A percentile compares a stretch with the other conserved stretches of the same genome.
These are phyloP conservation scores for Struthidea cinerea DNA, from an alignment of 2,113 vertebrate genomes.

Conservation along the genomic window DNA sequence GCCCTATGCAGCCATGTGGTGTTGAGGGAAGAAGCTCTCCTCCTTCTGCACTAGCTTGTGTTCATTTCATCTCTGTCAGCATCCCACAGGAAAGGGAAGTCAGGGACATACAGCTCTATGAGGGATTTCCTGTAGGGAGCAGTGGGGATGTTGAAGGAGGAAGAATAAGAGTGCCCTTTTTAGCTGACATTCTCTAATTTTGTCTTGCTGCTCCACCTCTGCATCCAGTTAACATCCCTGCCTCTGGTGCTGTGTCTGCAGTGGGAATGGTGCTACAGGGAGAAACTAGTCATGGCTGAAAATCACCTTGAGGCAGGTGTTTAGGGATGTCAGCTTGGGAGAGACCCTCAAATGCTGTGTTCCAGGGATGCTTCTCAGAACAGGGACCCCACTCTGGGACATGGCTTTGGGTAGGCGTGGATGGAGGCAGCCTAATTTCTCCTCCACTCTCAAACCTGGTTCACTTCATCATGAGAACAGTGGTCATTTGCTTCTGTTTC, in stretches of 20 bases:
- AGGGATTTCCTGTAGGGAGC: neutral
- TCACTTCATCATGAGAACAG: neutral
- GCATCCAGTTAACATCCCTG: neutral
- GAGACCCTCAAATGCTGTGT: accelerated
- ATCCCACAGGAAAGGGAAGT: neutral
- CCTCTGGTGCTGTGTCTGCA: neutral
- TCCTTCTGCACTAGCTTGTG: neutral
- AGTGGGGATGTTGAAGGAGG: neutral
- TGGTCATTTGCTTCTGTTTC: neutral
- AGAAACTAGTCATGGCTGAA: neutral
- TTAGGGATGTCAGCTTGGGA: accelerated
- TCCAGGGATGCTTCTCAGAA: neutral
- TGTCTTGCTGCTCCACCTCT: neutral
- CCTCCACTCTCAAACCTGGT: neutral
- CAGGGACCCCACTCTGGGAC: accelerated
- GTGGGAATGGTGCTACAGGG: neutral
- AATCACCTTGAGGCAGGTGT: accelerated
- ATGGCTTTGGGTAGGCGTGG: neutral
- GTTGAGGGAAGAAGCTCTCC: neutral
- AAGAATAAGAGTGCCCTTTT: neutral
- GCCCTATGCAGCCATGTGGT: neutral
- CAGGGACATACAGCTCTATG: neutral
- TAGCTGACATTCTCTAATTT: neutral
- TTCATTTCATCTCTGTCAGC: neutral
- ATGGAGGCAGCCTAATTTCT: neutral